These are phyloP conservation scores for Caenorhabditis brenneri DNA, from an alignment of 1,140 invertebrate genomes.

Conservation along the genomic window DNA sequence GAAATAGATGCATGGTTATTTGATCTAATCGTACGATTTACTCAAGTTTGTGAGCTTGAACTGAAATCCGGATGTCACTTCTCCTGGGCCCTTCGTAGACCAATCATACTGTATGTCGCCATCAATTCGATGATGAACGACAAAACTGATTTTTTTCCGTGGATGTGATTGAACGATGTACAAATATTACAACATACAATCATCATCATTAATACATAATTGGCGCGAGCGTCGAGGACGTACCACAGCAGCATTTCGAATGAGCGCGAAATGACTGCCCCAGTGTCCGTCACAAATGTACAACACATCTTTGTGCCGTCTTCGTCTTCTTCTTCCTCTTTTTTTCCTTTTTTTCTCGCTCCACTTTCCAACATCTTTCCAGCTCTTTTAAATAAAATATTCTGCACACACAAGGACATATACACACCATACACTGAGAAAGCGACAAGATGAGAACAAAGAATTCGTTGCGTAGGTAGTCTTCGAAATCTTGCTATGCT, in stretches of 20 bases:
- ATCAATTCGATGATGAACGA: neutral
- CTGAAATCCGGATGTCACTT: neutral
- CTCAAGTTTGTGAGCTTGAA: neutral
- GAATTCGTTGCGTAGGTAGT: neutral
- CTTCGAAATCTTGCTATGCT: neutral
- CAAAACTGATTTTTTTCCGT: neutral
- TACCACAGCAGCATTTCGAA: constrained; percentile 42
- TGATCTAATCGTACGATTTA: no score
- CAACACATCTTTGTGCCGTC: constrained; percentile 10
- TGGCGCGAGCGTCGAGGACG: constrained; percentile 4
- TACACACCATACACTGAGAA: constrained; percentile 4
- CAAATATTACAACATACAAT: constrained; percentile 28
- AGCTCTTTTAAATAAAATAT: constrained; percentile 44
- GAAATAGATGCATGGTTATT: no score
- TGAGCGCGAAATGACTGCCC: constrained; percentile 48
- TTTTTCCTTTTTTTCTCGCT: constrained; percentile 16
- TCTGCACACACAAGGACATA: constrained; percentile 8
- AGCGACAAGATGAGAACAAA: neutral
- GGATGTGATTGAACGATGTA: neutral
- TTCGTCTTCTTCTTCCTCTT: constrained; percentile 7
- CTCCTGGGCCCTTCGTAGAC: neutral
- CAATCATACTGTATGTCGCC: neutral
- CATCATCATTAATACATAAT: constrained; percentile 36
- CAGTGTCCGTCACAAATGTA: constrained; percentile 35
- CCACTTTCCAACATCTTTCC: constrained; percentile 33